Percentiles rank a stretch among this genome's conserved stretches.
phyloP scores from a whole-genome alignment of 2,888 invertebrate genomes.

The Amphipoea oculea region DNA sequence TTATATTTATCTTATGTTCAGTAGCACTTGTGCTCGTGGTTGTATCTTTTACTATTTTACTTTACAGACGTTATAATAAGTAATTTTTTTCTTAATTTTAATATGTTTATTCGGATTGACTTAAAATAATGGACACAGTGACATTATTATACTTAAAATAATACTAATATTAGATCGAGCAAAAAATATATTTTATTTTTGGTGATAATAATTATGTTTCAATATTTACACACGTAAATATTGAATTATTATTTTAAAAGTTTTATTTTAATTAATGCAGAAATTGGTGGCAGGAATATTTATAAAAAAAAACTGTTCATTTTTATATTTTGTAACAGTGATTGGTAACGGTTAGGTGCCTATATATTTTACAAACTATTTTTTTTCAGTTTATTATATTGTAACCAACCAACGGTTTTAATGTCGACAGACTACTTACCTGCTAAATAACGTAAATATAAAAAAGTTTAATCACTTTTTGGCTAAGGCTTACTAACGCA shows the following conservation, averaged over 20 bases:
- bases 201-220: not conserved
- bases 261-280: not conserved
- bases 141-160: not conserved
- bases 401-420: not conserved
- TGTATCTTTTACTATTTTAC: slow-evolving; percentile 4
- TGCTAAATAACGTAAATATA: not conserved
- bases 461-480: not conserved
- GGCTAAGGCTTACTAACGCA: not conserved
- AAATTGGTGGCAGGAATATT: not conserved
- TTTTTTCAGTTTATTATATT: not conserved
- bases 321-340: not conserved
- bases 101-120: not conserved
- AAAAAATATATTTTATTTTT: not conserved
- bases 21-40: slow-evolving; percentile 11
- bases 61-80: not conserved
- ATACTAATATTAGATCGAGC: not conserved
- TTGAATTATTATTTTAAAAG: not conserved
- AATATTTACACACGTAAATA: not conserved
- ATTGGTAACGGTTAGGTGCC: not conserved
- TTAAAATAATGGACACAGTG: not conserved
- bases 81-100: not conserved
- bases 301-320: not conserved
- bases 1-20: not conserved
- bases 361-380: not conserved
- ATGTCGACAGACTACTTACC: not conserved